phyloP scores from a whole-genome alignment of 1,140 invertebrate species.

The Dendrolimus kikuchii region DNA sequence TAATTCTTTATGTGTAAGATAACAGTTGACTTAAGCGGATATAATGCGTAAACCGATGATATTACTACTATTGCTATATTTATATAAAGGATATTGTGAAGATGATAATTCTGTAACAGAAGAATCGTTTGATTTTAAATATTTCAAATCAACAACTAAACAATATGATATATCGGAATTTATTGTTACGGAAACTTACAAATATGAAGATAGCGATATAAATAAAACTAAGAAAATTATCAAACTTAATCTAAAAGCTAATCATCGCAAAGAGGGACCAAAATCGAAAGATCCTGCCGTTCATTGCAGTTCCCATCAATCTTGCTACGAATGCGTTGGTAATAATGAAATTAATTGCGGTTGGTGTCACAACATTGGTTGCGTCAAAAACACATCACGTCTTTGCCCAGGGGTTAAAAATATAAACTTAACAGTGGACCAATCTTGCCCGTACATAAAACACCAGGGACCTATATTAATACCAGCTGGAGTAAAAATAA shows the following conservation, averaged over 20 bases:
- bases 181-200: too few relatives aligned
- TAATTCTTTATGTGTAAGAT: not conserved
- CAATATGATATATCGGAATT: too few relatives aligned
- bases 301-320: conserved; percentile 19
- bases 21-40: too few relatives aligned
- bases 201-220: not conserved
- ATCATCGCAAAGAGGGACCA: not conserved
- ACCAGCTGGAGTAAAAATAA: conserved; percentile 19
- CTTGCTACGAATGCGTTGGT: conserved; percentile 23
- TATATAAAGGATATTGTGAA: too few relatives aligned
- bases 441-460: conserved; percentile 21
- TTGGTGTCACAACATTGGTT: conserved; percentile 34
- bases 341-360: conserved; percentile 16
- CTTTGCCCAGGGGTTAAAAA: conserved; percentile 18
- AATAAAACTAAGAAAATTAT: not conserved
- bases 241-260: not conserved
- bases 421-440: not conserved
- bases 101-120: too few relatives aligned
- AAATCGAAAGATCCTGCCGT: conserved; percentile 5
- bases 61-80: too few relatives aligned
- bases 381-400: conserved; percentile 16
- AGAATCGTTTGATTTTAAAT: too few relatives aligned
- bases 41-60: too few relatives aligned
- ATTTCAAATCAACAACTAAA: too few relatives aligned
- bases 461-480: conserved; percentile 21